Base-by-base conservation (phyloP, 2,113 vertebrate genomes). In the Oostethus manadensis region DNA sequence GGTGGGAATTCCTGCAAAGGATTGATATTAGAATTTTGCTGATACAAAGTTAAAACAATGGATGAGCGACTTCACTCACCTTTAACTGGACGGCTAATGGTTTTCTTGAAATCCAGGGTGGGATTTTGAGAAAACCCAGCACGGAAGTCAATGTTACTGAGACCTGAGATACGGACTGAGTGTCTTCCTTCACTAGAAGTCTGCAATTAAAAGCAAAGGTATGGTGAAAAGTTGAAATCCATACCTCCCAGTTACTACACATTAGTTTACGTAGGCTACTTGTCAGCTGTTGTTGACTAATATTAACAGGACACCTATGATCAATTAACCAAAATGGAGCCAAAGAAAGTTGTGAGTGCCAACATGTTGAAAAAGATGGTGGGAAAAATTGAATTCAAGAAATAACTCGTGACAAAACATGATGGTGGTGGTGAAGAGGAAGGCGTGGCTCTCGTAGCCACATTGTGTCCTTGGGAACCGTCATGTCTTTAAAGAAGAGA, bases 131-230 rank as follows among this genome's bases (percentile, higher is more conserved):
- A 95, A 90, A 99, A 99, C 11, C 96, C 96, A 51, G 92, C 92
- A 51, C 94, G 83, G 76, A 99, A 99, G 75, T 99, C 96, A n/a
- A 99, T 93, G 22, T 89, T 95, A 84, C 97, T 99, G 74, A 99
- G 93, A 6, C 96, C 97, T 0, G 97, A 94, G 70, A 99, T 94
- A 9, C 97, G 93, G 29, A 99, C 87, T 0, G 97, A 99, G 74
- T 99, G 96, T 38, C 97, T 90, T 69, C 95, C 97, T 54, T 87
- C 90, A 81, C 97, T 99, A 0, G 92, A 92, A 0, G 88, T 93
- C 97, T 99, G 83, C n/a, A 46, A 40, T 10, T 49, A 62, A 73
- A 22, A 60, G 54, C 62, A 13, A 3, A 75, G 86, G 75, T 46
- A 58, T 6, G 42, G 21, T 46, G 17, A 9, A 35, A 29, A 35